Evolutionary conservation across 2,888 invertebrate genomes (phyloP).

Genomic region (Eupithecia subumbrata): DNA sequence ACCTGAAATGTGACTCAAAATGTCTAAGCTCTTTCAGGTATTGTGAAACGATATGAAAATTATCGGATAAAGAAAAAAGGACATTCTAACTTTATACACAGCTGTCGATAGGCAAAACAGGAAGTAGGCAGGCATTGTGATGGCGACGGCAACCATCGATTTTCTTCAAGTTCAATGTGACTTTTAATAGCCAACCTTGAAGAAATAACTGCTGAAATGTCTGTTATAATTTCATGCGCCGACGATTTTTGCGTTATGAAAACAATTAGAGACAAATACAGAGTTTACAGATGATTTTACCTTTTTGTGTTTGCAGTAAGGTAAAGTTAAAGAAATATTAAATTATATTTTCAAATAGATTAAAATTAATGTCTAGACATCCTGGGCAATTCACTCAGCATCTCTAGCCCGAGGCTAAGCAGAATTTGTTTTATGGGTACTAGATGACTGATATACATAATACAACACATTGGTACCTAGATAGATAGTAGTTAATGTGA

Average conservation of each 20-base stretch:
- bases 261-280: too few species aligned
- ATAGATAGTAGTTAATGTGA: too few species aligned
- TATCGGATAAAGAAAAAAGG: background rate
- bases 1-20: background rate
- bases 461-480: too few species aligned
- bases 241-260: background rate
- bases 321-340: too few species aligned
- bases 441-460: too few species aligned
- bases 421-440: too few species aligned
- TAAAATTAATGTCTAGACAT: too few species aligned
- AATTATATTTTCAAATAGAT: too few species aligned
- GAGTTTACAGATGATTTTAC: too few species aligned
- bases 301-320: too few species aligned
- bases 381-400: too few species aligned
- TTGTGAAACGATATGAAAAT: background rate
- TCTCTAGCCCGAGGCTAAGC: too few species aligned
- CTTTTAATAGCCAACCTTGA: constrained; percentile 22
- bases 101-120: background rate
- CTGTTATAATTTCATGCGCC: background rate
- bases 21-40: background rate
- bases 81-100: background rate
- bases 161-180: constrained; percentile 30
- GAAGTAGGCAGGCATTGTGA: constrained; percentile 1
- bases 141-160: constrained; percentile 24
- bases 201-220: constrained; percentile 9